phyloP scores from a whole-genome alignment of 2,888 invertebrate genomes.

The Idaea dimidiata region DNA sequence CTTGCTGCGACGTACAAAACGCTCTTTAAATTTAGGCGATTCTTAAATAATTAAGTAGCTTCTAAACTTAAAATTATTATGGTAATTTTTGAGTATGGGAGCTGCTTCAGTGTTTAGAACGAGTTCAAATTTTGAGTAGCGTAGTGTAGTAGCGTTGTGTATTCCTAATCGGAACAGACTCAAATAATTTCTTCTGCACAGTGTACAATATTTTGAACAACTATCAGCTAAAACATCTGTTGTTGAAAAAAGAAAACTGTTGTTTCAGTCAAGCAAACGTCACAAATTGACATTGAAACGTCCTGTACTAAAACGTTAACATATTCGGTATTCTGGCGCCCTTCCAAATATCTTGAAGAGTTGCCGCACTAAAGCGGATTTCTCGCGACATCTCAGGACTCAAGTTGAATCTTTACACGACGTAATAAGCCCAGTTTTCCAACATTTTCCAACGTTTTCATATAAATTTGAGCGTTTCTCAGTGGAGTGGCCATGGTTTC shows the following conservation, averaged over 20 bases:
- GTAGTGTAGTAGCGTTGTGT: too few species aligned
- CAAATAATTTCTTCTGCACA: too few species aligned
- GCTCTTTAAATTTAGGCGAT: too few species aligned
- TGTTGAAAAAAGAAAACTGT: background rate
- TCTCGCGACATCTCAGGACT: background rate
- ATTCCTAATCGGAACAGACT: too few species aligned
- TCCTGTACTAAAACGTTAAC: background rate
- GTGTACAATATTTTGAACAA: too few species aligned
- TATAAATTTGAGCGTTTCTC: background rate
- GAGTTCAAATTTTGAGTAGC: too few species aligned
- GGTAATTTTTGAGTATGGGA: too few species aligned
- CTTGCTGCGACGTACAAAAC: too few species aligned
- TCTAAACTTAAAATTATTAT: too few species aligned
- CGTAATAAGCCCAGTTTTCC: background rate
- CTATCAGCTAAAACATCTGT: too few species aligned
- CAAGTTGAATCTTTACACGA: background rate
- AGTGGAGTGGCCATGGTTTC: slow-evolving; percentile 1
- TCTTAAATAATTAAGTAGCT: too few species aligned
- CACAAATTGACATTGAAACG: background rate
- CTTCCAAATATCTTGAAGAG: background rate
- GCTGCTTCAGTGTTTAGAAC: too few species aligned
- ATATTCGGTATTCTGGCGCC: background rate
- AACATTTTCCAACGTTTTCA: background rate
- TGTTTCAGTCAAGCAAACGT: background rate
- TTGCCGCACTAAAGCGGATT: background rate